phyloP scores from a whole-genome alignment of 2,797 vertebrate genomes.

The Varecia variegata region DNA sequence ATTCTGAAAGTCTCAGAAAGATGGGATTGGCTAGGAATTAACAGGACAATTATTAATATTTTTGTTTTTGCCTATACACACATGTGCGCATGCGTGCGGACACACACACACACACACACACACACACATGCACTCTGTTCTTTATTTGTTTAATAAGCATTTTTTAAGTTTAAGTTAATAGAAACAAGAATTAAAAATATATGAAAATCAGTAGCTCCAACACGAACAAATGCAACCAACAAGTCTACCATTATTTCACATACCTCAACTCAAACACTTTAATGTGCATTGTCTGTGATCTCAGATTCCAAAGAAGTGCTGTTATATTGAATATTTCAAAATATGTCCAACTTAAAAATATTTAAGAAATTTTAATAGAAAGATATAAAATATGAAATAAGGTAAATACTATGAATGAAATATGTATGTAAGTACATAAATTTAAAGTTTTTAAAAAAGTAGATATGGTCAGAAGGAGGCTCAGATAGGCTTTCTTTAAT shows the following conservation, averaged over 20 bases:
- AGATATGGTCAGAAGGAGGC: background rate
- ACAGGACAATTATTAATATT: background rate
- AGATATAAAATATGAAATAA: background rate
- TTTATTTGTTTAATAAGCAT: background rate
- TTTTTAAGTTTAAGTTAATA: background rate
- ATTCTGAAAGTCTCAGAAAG: background rate
- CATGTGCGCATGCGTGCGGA: no score
- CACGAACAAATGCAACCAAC: background rate
- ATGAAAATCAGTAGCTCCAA: background rate
- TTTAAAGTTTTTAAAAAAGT: background rate
- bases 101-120: background rate
- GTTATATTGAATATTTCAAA: background rate
- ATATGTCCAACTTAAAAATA: background rate
- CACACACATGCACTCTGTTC: background rate
- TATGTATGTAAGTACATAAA: background rate
- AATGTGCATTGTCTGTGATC: background rate
- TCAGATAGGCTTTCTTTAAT: background rate
- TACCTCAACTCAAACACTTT: fast-evolving
- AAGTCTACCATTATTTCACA: background rate
- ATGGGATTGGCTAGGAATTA: background rate
- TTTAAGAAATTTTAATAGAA: background rate
- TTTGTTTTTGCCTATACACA: background rate
- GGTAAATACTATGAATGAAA: background rate
- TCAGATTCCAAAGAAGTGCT: background rate
- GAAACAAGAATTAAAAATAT: background rate